Percentiles rank a stretch among this genome's conserved stretches.
phyloP scores from a whole-genome alignment of 2,888 invertebrate species.

The Caenorhabditis sp. region DNA sequence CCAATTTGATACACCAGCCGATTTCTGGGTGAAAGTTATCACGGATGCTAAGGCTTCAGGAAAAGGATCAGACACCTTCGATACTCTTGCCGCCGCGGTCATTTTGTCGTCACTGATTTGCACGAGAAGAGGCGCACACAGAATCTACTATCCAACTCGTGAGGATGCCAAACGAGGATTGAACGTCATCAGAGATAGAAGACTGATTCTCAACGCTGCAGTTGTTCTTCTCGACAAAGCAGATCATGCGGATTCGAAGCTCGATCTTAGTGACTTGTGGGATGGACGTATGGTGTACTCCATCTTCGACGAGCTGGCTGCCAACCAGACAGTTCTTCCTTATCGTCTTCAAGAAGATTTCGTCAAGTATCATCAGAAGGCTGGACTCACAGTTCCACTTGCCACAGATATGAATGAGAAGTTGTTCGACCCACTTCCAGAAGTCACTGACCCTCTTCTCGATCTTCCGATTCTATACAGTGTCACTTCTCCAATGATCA shows the following conservation, averaged over 20 bases:
- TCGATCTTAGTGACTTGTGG: constrained; percentile 79
- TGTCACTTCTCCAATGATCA: constrained; percentile 71
- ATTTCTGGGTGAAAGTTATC: constrained; percentile 78
- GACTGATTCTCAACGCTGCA: constrained; percentile 73
- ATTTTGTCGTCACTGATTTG: constrained; percentile 78
- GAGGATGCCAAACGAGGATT: constrained; percentile 71
- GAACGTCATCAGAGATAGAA: constrained; percentile 71
- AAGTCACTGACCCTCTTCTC: constrained; percentile 65
- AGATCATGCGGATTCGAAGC: constrained; percentile 56
- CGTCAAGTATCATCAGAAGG: constrained; percentile 75
- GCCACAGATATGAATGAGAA: constrained; percentile 79
- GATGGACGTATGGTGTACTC: constrained; percentile 81
- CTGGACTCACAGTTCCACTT: constrained; percentile 76
- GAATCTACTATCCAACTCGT: constrained; percentile 67
- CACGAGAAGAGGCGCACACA: constrained; percentile 71
- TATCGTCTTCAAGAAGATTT: constrained; percentile 81
- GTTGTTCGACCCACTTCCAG: constrained; percentile 75
- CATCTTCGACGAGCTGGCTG: constrained; percentile 73
- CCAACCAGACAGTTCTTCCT: constrained; percentile 76
- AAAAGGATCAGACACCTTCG: constrained; percentile 75
- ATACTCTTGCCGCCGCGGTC: constrained; percentile 77
- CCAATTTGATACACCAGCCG: constrained; percentile 62
- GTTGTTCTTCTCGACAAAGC: constrained; percentile 69
- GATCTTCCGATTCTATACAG: constrained; percentile 73
- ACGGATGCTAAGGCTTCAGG: constrained; percentile 66